A percentile compares a stretch with the other conserved stretches of the same genome.
Conservation (phyloP, 2,113 vertebrate species). For the Lepus timidus region DNA sequence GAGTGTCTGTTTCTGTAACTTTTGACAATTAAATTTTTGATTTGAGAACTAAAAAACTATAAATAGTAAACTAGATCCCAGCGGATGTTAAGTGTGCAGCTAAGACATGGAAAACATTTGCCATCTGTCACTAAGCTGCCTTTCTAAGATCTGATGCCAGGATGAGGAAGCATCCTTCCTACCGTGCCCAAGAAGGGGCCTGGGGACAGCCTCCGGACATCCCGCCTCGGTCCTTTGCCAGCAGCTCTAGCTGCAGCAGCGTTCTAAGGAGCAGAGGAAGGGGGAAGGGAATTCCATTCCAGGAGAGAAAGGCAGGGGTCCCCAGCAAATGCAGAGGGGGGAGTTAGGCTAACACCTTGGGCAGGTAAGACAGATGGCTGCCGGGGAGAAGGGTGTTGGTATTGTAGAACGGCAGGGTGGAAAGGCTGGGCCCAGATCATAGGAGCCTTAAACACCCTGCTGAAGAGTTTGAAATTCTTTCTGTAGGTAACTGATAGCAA, state of each 20-base stretch:
- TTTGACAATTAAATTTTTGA: slow-evolving; percentile 36
- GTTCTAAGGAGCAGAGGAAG: not conserved
- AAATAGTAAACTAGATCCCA: slow-evolving; percentile 41
- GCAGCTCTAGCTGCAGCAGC: not conserved
- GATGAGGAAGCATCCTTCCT: not conserved
- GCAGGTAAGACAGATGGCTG: not conserved
- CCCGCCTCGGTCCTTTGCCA: not conserved
- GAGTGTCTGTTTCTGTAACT: not conserved
- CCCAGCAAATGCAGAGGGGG: not conserved
- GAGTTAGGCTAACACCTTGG: not conserved
- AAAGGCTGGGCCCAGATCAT: not conserved
- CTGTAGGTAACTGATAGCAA: not conserved
- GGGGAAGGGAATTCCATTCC: not conserved
- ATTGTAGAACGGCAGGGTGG: not conserved
- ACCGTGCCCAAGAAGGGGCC: not conserved
- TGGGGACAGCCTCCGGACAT: not conserved
- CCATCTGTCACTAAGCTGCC: slow-evolving; percentile 43
- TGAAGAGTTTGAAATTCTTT: slow-evolving; percentile 11
- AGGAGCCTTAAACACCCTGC: not conserved
- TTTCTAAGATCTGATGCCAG: slow-evolving; percentile 39
- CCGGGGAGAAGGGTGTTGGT: not conserved
- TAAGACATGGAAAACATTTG: slow-evolving; percentile 53
- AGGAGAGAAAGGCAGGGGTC: not conserved
- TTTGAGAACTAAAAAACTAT: slow-evolving; percentile 56
- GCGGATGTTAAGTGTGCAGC: slow-evolving; percentile 26